These are phyloP conservation scores for Alces alces DNA, from an alignment of 2,113 vertebrate species.

Conservation along the genomic window DNA sequence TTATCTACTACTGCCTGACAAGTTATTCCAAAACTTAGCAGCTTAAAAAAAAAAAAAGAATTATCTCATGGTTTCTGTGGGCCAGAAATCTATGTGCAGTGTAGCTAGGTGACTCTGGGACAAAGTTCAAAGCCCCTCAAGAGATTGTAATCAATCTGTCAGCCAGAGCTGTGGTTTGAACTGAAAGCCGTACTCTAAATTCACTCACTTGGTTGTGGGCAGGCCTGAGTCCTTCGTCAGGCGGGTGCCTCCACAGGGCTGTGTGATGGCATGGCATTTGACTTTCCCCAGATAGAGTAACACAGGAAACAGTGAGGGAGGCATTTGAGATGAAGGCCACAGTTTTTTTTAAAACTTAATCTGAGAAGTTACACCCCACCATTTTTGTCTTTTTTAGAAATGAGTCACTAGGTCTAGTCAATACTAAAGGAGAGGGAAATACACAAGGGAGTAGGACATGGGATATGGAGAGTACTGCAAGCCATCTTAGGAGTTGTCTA, in stretches of 20 bases:
- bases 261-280: not conserved
- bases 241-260: not conserved
- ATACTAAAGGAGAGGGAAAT: not conserved
- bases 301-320: not conserved
- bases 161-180: not conserved
- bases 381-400: not conserved
- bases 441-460: not conserved
- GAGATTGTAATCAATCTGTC: not conserved
- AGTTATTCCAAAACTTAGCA: not conserved
- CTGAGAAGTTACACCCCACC: not conserved
- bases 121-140: not conserved
- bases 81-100: not conserved
- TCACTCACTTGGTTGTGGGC: not conserved
- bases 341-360: not conserved
- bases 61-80: not conserved
- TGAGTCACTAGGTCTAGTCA: not conserved
- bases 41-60: not conserved
- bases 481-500: not conserved
- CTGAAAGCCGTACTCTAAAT: not conserved
- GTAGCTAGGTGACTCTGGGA: not conserved
- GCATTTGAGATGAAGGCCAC: not conserved
- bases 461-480: not conserved
- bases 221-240: not conserved
- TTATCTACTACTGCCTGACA: not conserved
- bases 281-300: not conserved